Base-by-base conservation (phyloP, 2,113 vertebrate genomes). In the Chaetops frenatus region DNA sequence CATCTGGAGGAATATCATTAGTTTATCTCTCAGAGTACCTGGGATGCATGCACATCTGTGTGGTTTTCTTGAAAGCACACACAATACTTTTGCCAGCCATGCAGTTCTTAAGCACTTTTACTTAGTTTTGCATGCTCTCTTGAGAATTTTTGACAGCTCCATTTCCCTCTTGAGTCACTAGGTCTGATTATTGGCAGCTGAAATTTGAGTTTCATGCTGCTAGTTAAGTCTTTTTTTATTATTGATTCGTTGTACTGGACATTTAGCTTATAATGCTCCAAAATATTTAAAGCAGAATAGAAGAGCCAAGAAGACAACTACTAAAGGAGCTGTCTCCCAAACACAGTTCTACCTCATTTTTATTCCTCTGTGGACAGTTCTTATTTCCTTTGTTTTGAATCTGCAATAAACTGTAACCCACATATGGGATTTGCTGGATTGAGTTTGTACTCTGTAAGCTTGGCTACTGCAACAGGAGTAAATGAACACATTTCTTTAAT, bases 371-470 rank as follows among this genome's bases (percentile, higher is more conserved):
- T 66, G 84, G 40, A 40, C 38, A 62, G 31, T 81, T 86, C 25
- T 33, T n/a, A 6, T 53, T 72, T 72, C 33, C 28, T 54, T 80
- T 76, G 42, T 61, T 92, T 86, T 71, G 38, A 66, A 42, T 80
- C 17, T 78, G 16, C n/a, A 19, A 22, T 80, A 29, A 86, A 62
- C 40, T 36, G 12, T 47, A 66, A 86, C 35, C 18, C 12, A 23
- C 0, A 0, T 47, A 5, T 7, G 33, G 51, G 25, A 45, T 53
- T 91, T 91, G 12, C 45, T 78, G n/a, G 29, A 31, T 2, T 29
- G 42, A 53, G 28, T 62, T 88, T 80, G 35, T 44, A 11, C 31
- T 88, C 62, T 40, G 4, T 74, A 50, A 27, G 1, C 60, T 72
- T 81, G 27, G 28, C 44, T 29, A 11, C 29, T 71, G 36, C 36